Evolutionary conservation across 2,888 invertebrate genomes (phyloP).

Genomic region (Macrophya alboannulata): DNA sequence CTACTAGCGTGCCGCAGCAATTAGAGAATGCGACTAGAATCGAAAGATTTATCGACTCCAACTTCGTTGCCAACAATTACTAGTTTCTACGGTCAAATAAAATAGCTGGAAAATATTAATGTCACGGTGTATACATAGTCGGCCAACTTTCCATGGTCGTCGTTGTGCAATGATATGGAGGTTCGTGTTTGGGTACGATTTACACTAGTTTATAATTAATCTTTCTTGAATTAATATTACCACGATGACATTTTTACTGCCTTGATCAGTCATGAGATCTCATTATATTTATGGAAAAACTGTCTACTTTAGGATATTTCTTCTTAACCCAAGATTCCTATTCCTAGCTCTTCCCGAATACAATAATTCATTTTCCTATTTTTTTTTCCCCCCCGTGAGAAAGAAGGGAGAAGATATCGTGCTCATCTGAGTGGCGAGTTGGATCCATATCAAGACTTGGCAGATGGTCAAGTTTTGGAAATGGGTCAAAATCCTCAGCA

Average conservation of each 20-base stretch:
- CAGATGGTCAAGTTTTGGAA: conserved; percentile 49
- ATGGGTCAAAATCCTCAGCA: conserved; percentile 23
- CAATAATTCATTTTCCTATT: neutral
- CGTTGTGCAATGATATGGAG: conserved; percentile 11
- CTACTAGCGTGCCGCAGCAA: conserved; percentile 42
- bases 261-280: neutral
- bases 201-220: neutral
- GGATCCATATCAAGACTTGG: conserved; percentile 52
- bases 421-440: conserved; percentile 38
- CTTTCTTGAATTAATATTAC: neutral
- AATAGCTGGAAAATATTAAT: conserved; percentile 13
- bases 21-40: conserved; percentile 12
- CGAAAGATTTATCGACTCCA: conserved; percentile 2
- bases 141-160: conserved; percentile 6
- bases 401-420: conserved; percentile 14
- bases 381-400: neutral
- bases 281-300: no score
- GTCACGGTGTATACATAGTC: no score
- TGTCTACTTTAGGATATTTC: neutral
- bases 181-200: conserved; percentile 27
- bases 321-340: neutral
- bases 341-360: conserved; percentile 1
- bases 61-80: conserved; percentile 39
- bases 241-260: neutral
- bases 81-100: neutral